phyloP scores from a whole-genome alignment of 2,888 invertebrate genomes.

The Andrena hattorfiana region DNA sequence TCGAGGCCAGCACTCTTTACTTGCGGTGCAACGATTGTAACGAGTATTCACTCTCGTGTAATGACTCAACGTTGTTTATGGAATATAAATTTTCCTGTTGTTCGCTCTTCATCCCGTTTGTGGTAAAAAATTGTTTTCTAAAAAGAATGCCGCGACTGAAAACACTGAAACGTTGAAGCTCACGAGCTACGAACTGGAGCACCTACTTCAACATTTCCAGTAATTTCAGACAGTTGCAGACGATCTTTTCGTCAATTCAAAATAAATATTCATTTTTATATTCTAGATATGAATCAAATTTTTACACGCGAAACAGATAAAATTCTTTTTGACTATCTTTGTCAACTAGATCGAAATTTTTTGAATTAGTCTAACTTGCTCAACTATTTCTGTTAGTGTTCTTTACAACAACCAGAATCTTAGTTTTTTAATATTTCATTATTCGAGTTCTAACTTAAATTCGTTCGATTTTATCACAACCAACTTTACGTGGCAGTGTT shows the following conservation, averaged over 20 bases:
- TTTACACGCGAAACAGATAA: not conserved
- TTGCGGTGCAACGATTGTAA: constrained; percentile 9
- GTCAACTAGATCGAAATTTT: not conserved
- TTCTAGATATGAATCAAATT: too few relatives aligned
- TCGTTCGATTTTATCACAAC: not conserved
- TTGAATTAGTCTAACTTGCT: not conserved
- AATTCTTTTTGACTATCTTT: not conserved
- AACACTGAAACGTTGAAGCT: not conserved
- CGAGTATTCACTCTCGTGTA: constrained; percentile 36
- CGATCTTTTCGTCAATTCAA: too few relatives aligned
- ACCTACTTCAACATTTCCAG: too few relatives aligned
- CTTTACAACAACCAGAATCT: not conserved
- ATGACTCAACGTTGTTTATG: constrained; percentile 19
- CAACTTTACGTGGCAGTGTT: not conserved
- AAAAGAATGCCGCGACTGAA: not conserved
- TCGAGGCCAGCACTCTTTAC: constrained; percentile 42
- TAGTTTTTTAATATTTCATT: not conserved
- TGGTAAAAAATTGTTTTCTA: not conserved
- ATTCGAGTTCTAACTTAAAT: not conserved
- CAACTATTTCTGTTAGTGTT: too few relatives aligned
- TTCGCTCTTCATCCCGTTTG: not conserved
- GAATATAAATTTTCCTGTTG: constrained; percentile 13
- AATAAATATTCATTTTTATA: too few relatives aligned
- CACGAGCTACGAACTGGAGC: not conserved
- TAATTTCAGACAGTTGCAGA: too few relatives aligned